Conservation (phyloP, 2,797 vertebrate genomes). For the Cyprinella venusta region DNA sequence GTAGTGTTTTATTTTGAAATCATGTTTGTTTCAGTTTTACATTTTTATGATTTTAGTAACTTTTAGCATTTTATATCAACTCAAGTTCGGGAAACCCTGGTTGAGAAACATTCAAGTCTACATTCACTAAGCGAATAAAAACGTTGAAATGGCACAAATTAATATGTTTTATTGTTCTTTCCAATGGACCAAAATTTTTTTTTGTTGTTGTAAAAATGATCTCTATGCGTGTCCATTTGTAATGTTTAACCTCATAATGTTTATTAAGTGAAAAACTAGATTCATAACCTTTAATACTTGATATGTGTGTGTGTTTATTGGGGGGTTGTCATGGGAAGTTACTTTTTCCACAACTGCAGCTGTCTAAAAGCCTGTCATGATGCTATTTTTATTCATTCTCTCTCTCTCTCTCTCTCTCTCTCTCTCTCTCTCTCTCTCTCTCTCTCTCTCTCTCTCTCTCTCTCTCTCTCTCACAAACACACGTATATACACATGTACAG, state of each 20-base stretch:
- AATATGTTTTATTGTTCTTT: neutral
- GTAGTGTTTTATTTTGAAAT: neutral
- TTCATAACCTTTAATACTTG: neutral
- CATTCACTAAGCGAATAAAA: neutral
- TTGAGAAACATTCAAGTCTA: neutral
- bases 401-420: slow-evolving; percentile 10
- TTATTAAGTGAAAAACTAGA: slow-evolving; percentile 31
- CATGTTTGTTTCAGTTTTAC: too few species aligned
- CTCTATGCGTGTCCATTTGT: neutral
- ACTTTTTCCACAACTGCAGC: slow-evolving; percentile 51
- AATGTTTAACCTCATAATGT: slow-evolving; percentile 25
- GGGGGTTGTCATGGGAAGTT: slow-evolving; percentile 44
- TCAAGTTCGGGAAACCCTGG: neutral
- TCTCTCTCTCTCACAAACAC: neutral
- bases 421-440: slow-evolving; percentile 4
- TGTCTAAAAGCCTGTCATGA: slow-evolving; percentile 49
- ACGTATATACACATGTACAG: too few species aligned
- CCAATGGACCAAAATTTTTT: neutral
- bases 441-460: slow-evolving; percentile 3
- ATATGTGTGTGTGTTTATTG: slow-evolving; percentile 27
- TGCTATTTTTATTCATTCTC: slow-evolving; percentile 55
- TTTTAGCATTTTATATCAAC: neutral
- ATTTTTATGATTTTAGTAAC: neutral
- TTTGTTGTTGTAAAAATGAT: neutral
- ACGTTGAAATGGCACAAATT: neutral